These are phyloP conservation scores for Atrina japonica DNA, from an alignment of 2,888 invertebrate genomes.

Conservation along the genomic window DNA sequence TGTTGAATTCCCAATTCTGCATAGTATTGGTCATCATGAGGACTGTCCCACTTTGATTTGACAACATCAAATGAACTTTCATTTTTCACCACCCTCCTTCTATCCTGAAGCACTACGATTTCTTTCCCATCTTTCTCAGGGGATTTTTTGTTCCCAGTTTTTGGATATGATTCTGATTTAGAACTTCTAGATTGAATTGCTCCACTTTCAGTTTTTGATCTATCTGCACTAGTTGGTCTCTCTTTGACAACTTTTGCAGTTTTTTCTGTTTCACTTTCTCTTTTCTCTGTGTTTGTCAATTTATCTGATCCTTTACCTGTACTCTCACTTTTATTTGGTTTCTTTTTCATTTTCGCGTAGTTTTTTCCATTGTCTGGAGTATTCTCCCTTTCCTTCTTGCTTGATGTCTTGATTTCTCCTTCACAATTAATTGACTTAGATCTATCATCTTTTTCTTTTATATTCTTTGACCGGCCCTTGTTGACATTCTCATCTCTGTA, in stretches of 20 bases:
- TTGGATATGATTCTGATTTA: too few relatives aligned
- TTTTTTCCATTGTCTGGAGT: neutral
- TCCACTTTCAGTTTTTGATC: too few relatives aligned
- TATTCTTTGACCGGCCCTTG: conserved; percentile 2
- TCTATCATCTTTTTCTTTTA: conserved; percentile 7
- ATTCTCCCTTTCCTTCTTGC: conserved; percentile 2
- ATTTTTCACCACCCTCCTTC: too few relatives aligned
- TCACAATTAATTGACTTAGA: neutral
- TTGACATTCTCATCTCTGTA: neutral
- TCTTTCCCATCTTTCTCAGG: neutral
- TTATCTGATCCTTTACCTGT: neutral
- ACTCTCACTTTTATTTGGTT: neutral
- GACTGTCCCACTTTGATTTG: conserved; percentile 38
- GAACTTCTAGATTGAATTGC: too few relatives aligned
- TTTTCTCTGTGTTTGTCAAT: neutral
- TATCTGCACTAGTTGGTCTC: too few relatives aligned
- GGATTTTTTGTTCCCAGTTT: neutral
- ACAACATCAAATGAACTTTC: conserved; percentile 15
- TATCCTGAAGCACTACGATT: too few relatives aligned
- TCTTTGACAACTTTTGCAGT: neutral
- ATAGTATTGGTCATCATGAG: conserved; percentile 18
- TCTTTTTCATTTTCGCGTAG: neutral
- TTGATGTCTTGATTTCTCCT: neutral
- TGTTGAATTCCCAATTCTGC: neutral
- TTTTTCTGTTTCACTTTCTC: neutral